Percentiles rank a stretch among this genome's conserved stretches.
phyloP scores from a whole-genome alignment of 2,797 vertebrate genomes.

The Pseudopleuronectes americanus region DNA sequence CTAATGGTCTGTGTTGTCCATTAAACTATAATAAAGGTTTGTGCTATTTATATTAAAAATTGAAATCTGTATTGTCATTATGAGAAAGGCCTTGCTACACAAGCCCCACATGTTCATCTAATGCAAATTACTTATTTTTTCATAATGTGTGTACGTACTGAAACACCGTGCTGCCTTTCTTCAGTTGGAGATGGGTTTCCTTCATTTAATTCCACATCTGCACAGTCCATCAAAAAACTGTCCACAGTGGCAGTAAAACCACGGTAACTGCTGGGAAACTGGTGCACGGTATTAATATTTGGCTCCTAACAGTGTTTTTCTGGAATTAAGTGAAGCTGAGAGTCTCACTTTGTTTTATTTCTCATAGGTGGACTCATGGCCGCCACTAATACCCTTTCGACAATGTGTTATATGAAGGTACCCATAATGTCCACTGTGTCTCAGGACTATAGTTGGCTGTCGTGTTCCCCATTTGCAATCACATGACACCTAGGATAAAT shows the following conservation, averaged over 20 bases:
- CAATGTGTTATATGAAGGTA: conserved; percentile 29
- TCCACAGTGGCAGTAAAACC: no score
- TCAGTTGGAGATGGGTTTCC: neutral
- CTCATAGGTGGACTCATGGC: conserved; percentile 19
- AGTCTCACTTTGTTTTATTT: conserved; percentile 28
- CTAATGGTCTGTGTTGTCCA: neutral
- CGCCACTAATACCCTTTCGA: conserved; percentile 32
- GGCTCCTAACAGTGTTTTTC: conserved; percentile 18
- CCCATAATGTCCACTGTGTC: conserved; percentile 31
- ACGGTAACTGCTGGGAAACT: no score
- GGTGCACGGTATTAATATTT: conserved; percentile 13
- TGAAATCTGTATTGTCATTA: neutral
- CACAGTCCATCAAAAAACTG: neutral
- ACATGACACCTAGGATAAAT: no score
- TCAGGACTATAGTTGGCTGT: conserved; percentile 37
- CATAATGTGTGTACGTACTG: neutral
- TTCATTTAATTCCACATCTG: conserved; percentile 4
- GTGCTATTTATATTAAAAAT: neutral
- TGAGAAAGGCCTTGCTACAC: neutral
- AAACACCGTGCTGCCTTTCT: neutral
- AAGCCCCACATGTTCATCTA: neutral
- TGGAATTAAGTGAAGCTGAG: conserved; percentile 23
- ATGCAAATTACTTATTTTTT: no score
- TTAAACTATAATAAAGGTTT: neutral
- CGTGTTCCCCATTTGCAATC: neutral